Evolutionary conservation across 1,140 invertebrate genomes (phyloP), one percentile per base, ranked within the genome.

Genomic region (Habropoda laboriosa): DNA sequence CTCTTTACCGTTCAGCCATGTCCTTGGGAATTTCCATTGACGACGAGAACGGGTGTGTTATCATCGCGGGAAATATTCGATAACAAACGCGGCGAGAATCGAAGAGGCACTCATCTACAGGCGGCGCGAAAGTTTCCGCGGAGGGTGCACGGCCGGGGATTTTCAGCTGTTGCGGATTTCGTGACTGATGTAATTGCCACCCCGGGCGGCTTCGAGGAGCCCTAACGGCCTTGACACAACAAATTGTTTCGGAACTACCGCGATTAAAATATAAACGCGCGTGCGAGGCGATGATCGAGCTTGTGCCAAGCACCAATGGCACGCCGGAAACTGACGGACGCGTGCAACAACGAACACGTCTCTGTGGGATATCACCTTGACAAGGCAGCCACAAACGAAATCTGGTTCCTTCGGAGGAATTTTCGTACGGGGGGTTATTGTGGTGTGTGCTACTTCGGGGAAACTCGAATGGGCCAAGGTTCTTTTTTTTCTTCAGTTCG

Each of bases 241-340:
- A 90, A 92, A 92, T 92, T 92, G 92, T 92, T 92, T 92, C 83
- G 90, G 74, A 90, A 90, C 90, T 92, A 92, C 85, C 81, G 79
- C 88, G 91, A 92, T 92, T 92, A 92, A 92, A 92, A 92, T 91
- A 90, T 92, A 92, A 90, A 87, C 81, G 83, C 82, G 86, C 89
- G 89, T 90, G 91, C 88, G 89, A 85, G 79, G 85, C 80, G 89
- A 92, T 92, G 91, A 92, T 92, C 90, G 91, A 88, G 84, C 90
- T 81, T 91, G 92, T 92, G 89, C 92, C 91, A 92, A 92, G 92
- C 92, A 92, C 92, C 89, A 87, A 77, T 77, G 68, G 61, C 49
- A 32, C 70, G 75, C 74, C 38, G 58, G 78, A 72, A 74, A 75
- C 79, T 71, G 76, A 83, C 21, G 60, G 70, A 87, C 74, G 81